A percentile compares a stretch with the other conserved stretches of the same genome.
Evolutionary conservation across 1,140 invertebrate species (phyloP).

Genomic region (Protaetia brevitarsis): DNA sequence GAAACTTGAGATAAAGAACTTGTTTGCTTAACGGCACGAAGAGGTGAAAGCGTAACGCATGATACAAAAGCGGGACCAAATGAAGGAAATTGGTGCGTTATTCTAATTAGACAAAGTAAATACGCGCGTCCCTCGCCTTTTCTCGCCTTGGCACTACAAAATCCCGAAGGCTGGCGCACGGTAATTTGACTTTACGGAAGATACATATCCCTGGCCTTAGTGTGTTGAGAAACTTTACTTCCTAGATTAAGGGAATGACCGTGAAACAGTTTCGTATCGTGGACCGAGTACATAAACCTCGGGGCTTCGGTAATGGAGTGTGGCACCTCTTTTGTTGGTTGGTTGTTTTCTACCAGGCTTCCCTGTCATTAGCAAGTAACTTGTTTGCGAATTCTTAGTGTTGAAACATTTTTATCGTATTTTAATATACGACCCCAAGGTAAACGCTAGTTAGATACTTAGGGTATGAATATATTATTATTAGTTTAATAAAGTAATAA

Average conservation of each 20-base stretch:
- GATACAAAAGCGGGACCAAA: neutral
- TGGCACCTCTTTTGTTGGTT: no score
- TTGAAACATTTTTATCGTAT: no score
- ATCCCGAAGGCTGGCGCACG: neutral
- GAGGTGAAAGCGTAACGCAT: slow-evolving; percentile 8
- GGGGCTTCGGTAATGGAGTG: no score
- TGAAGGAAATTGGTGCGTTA: slow-evolving; percentile 14
- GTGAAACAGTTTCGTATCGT: neutral
- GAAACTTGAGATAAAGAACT: neutral
- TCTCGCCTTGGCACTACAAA: slow-evolving; percentile 2
- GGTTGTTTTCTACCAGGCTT: no score
- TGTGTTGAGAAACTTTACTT: neutral
- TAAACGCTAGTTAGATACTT: no score
- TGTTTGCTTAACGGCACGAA: neutral
- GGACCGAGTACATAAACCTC: no score
- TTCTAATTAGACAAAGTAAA: slow-evolving; percentile 12
- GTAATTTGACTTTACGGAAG: neutral
- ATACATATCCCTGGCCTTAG: neutral
- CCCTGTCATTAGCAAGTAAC: no score
- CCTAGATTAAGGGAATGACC: neutral
- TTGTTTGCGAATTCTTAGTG: no score
- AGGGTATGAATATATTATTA: no score
- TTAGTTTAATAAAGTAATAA: no score
- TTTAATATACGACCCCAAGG: no score
- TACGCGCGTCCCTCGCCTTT: slow-evolving; percentile 1